These are phyloP conservation scores for Oryctes rhinoceros DNA, from an alignment of 1,140 invertebrate species.

Conservation along the genomic window DNA sequence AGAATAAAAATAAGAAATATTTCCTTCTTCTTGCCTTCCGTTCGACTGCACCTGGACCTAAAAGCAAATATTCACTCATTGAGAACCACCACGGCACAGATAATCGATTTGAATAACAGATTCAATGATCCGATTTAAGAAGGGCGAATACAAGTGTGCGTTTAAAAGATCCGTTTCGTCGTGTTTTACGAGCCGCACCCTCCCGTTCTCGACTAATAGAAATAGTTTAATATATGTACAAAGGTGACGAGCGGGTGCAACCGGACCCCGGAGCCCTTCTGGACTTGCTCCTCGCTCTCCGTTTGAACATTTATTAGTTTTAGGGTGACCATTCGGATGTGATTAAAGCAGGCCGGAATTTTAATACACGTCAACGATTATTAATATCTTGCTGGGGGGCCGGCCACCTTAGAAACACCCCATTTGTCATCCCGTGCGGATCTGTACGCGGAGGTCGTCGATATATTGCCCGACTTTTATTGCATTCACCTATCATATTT, in stretches of 20 bases:
- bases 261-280: neutral
- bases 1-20: too few relatives aligned
- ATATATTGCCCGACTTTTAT: constrained; percentile 18
- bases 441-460: neutral
- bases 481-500: constrained; percentile 13
- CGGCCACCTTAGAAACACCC: constrained; percentile 20
- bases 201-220: neutral
- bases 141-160: neutral
- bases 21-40: too few relatives aligned
- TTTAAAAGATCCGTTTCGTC: neutral
- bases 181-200: constrained; percentile 1
- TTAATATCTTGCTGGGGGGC: constrained; percentile 25
- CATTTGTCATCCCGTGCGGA: neutral
- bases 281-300: neutral
- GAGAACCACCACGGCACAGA: neutral
- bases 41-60: neutral
- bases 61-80: neutral
- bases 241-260: constrained; percentile 10
- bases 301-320: constrained; percentile 39
- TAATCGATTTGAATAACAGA: constrained; percentile 5
- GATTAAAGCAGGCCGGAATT: constrained; percentile 17
- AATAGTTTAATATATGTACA: constrained; percentile 20
- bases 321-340: constrained; percentile 25
- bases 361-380: constrained; percentile 35
- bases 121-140: constrained; percentile 14